A percentile compares a stretch with the other conserved stretches of the same genome.
These are phyloP conservation scores for Caranx melampygus DNA, from an alignment of 2,113 vertebrate genomes.

Conservation along the genomic window DNA sequence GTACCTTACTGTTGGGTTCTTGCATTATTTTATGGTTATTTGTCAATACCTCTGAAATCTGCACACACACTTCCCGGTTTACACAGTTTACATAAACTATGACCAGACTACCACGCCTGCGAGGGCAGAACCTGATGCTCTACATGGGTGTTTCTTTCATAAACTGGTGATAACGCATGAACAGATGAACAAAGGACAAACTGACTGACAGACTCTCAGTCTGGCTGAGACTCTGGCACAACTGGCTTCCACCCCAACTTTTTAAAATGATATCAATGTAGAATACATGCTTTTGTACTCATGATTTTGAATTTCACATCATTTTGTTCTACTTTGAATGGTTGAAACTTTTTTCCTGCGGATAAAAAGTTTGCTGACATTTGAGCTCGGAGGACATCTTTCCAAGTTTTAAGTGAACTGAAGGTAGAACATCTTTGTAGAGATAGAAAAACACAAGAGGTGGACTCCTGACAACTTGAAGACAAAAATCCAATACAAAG, in stretches of 20 bases:
- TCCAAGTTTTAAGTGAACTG: neutral
- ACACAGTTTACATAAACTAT: constrained; percentile 30
- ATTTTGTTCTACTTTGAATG: neutral
- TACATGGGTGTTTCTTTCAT: constrained; percentile 36
- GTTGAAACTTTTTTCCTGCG: neutral
- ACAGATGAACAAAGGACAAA: constrained; percentile 20
- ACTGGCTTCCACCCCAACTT: neutral
- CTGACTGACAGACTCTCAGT: neutral
- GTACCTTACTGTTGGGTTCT: neutral
- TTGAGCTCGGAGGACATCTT: constrained; percentile 5
- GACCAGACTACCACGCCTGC: constrained; percentile 3
- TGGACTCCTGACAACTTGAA: neutral
- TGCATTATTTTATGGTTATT: constrained; percentile 15
- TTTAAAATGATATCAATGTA: neutral
- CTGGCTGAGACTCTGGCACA: neutral
- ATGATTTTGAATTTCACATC: neutral
- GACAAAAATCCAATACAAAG: constrained; percentile 20
- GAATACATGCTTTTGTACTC: neutral
- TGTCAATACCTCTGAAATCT: neutral
- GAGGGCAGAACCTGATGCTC: constrained; percentile 15
- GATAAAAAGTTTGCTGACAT: neutral
- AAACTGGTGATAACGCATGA: constrained; percentile 31
- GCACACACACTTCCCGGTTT: constrained; percentile 20
- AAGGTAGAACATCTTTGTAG: neutral
- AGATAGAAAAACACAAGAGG: neutral